Evolutionary conservation across 1,140 invertebrate genomes (phyloP).

Genomic region (Brachystomella parvula): DNA sequence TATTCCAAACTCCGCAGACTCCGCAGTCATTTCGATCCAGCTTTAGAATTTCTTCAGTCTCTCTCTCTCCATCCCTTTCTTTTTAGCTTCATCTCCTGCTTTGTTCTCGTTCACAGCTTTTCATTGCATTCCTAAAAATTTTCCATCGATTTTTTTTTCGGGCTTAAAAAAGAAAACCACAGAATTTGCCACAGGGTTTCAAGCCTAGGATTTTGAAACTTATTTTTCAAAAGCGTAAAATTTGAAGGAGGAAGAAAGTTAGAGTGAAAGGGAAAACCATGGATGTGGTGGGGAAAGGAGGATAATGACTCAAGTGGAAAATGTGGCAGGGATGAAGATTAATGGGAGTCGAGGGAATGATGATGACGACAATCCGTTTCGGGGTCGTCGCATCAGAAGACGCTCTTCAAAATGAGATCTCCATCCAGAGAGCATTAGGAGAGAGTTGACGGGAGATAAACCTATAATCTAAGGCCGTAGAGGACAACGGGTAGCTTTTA

Average conservation of each 20-base stretch:
- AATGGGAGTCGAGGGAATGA: constrained; percentile 24
- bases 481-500: no score
- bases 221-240: no score
- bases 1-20: constrained; percentile 34
- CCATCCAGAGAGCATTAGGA: background rate
- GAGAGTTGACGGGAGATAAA: background rate
- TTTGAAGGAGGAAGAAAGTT: no score
- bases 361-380: constrained; percentile 28
- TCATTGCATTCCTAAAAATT: no score
- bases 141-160: constrained; percentile 2
- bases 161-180: no score
- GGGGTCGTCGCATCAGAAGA: constrained; percentile 27
- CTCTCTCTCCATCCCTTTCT: background rate
- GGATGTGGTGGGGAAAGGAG: constrained; percentile 5
- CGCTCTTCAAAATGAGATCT: background rate
- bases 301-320: constrained; percentile 37
- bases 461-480: background rate
- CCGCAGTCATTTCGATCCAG: constrained; percentile 34
- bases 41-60: constrained; percentile 31
- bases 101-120: background rate
- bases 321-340: constrained; percentile 38
- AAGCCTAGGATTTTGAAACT: no score
- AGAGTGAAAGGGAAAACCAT: no score
- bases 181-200: no score
- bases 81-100: constrained; percentile 9